A percentile compares a stretch with the other conserved stretches of the same genome.
Evolutionary conservation across 1,140 invertebrate genomes (phyloP).

Genomic region (Macrotrachela quadricornifera): DNA sequence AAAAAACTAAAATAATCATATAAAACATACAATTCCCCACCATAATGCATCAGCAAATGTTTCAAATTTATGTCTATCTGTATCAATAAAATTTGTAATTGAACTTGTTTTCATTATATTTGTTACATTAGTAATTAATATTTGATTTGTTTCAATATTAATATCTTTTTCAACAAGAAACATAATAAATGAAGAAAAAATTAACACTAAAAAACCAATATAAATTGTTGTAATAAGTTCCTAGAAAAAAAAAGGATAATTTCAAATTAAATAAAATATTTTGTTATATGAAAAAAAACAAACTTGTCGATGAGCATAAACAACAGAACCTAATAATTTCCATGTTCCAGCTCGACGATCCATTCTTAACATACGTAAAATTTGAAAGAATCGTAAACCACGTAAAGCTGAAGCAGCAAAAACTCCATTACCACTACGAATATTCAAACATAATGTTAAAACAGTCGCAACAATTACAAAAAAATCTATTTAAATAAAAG

Average conservation of each 20-base stretch:
- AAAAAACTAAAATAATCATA: too few species aligned
- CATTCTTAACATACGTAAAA: conserved; percentile 80
- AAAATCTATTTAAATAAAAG: background rate
- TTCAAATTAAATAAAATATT: too few species aligned
- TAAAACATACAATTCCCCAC: conserved; percentile 76
- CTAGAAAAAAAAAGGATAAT: conserved; percentile 31
- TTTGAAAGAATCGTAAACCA: conserved; percentile 81
- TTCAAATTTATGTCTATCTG: conserved; percentile 39
- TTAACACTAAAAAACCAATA: conserved; percentile 80
- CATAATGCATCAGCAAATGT: conserved; percentile 83
- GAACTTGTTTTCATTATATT: too few species aligned
- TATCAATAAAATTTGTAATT: background rate
- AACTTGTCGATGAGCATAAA: conserved; percentile 79
- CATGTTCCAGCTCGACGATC: conserved; percentile 75
- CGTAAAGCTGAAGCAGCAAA: conserved; percentile 73
- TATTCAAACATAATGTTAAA: background rate
- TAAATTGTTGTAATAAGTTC: conserved; percentile 85
- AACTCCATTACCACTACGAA: background rate
- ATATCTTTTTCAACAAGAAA: conserved; percentile 78
- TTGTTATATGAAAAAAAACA: too few species aligned
- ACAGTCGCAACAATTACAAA: background rate
- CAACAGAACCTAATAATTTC: conserved; percentile 78
- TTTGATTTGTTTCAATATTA: background rate
- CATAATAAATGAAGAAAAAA: conserved; percentile 86
- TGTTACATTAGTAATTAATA: too few species aligned